A percentile compares a stretch with the other conserved stretches of the same genome.
Conservation (phyloP, 2,888 invertebrate genomes). For the Caenorhabditis sulstoni region DNA sequence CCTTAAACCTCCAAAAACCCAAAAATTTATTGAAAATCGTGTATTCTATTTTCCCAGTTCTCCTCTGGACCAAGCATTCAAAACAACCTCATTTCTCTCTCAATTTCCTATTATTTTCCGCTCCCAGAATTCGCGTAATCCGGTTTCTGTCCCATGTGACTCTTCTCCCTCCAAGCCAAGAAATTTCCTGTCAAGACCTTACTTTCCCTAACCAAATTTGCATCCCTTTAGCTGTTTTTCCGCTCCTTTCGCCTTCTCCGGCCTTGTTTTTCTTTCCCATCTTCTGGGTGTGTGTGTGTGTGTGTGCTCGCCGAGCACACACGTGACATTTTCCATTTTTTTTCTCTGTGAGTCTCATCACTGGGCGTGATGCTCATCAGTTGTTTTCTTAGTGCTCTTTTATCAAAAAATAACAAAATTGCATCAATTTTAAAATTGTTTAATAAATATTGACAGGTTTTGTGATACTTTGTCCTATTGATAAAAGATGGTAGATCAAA, state of each 20-base stretch:
- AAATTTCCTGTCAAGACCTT: no score
- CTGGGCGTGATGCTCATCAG: no score
- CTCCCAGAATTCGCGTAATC: no score
- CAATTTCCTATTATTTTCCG: no score
- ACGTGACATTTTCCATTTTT: conserved; percentile 42
- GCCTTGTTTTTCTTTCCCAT: conserved; percentile 2
- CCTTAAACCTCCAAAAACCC: no score
- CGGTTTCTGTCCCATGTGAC: no score
- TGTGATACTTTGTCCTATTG: conserved; percentile 20
- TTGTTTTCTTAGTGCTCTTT: neutral
- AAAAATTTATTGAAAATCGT: no score
- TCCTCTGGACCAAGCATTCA: no score
- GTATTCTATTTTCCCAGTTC: no score
- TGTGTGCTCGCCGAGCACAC: conserved; percentile 52
- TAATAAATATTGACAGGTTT: conserved; percentile 4
- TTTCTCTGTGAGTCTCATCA: conserved; percentile 3
- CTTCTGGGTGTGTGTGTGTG: neutral
- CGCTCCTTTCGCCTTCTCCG: neutral
- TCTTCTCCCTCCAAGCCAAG: no score
- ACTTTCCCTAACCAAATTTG: neutral
- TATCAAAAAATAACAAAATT: conserved; percentile 4
- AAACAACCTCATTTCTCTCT: no score
- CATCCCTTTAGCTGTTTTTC: neutral
- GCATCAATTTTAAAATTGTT: neutral
- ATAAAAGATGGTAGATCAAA: conserved; percentile 10